Conservation (phyloP, 2,888 invertebrate genomes). For the Zygogramma bicolorata region DNA sequence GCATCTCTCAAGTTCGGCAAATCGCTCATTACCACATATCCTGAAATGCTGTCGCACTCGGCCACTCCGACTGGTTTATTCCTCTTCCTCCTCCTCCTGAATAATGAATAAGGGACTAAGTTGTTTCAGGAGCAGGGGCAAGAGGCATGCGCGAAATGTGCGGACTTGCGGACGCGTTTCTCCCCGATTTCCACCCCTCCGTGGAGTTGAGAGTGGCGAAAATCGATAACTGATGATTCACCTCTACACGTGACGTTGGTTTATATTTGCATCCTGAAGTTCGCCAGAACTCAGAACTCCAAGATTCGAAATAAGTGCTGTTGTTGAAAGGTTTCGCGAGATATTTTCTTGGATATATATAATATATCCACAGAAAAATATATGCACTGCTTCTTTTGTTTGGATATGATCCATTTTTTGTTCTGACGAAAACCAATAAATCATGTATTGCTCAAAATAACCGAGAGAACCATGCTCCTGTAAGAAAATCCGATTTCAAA, state of each 20-base stretch:
- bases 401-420: too few species aligned
- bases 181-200: slow-evolving; percentile 35
- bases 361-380: too few species aligned
- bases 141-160: not conserved
- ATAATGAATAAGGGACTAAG: not conserved
- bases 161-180: not conserved
- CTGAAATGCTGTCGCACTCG: not conserved
- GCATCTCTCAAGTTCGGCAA: not conserved
- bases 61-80: not conserved
- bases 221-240: slow-evolving; percentile 56
- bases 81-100: too few species aligned
- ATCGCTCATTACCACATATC: not conserved
- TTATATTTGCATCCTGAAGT: slow-evolving; percentile 33
- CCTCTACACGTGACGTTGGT: slow-evolving; percentile 44
- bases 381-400: too few species aligned
- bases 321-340: too few species aligned
- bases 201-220: slow-evolving; percentile 48
- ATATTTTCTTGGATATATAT: too few species aligned
- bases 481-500: too few species aligned
- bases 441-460: too few species aligned
- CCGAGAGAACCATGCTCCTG: too few species aligned
- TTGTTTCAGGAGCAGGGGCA: not conserved
- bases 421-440: too few species aligned
- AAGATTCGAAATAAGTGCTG: too few species aligned
- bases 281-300: too few species aligned